These are phyloP conservation scores for Callipepla californica DNA, from an alignment of 2,113 vertebrate genomes.

Conservation along the genomic window DNA sequence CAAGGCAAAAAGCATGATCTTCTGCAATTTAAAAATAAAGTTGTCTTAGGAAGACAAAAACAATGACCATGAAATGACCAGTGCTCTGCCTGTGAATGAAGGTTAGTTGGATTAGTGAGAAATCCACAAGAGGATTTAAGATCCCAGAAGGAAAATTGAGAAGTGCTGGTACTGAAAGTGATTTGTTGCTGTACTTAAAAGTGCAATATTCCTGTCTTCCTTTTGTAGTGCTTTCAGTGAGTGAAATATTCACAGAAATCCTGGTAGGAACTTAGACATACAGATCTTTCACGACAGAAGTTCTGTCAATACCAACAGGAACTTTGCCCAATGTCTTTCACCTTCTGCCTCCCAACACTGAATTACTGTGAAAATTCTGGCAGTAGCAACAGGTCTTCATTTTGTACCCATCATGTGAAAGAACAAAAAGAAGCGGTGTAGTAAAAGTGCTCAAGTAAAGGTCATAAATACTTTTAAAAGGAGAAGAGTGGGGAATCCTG, in stretches of 20 bases:
- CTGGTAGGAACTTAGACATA: not conserved
- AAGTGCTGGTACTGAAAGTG: not conserved
- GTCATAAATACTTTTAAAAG: not conserved
- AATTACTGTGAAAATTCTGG: not conserved
- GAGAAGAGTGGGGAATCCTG: not conserved
- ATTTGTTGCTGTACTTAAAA: not conserved
- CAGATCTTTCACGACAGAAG: not conserved
- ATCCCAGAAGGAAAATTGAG: not conserved
- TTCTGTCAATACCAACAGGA: not conserved
- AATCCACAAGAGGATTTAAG: not conserved
- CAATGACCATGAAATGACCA: not conserved
- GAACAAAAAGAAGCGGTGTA: rapidly evolving
- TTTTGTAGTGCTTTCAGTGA: not conserved
- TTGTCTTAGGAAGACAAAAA: not conserved
- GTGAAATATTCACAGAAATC: not conserved
- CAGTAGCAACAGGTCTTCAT: not conserved
- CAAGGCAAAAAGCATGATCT: not conserved
- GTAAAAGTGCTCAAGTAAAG: not conserved
- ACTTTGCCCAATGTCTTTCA: not conserved
- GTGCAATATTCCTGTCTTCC: not conserved
- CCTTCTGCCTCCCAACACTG: not conserved
- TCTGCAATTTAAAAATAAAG: not conserved
- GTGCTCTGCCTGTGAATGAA: not conserved
- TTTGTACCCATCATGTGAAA: not conserved
- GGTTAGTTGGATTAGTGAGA: not conserved